A percentile compares a stretch with the other conserved stretches of the same genome.
phyloP scores from a whole-genome alignment of 2,888 invertebrate genomes.

The Drosophila setosimentum region DNA sequence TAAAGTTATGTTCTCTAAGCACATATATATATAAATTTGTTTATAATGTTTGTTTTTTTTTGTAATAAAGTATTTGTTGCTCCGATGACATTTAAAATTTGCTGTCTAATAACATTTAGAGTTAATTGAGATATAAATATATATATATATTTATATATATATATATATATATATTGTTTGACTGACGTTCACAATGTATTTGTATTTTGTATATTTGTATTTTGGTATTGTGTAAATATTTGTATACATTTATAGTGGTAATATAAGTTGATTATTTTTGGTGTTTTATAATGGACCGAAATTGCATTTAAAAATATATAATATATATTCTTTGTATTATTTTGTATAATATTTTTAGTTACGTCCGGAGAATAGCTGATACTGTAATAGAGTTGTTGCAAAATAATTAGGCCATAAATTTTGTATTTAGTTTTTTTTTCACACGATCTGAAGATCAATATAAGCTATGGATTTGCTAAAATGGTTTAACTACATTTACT shows the following conservation, averaged over 20 bases:
- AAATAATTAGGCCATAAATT: conserved; percentile 79
- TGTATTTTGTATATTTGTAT: conserved; percentile 16
- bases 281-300: conserved; percentile 77
- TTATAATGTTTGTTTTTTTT: conserved; percentile 26
- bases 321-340: conserved; percentile 36
- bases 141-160: neutral
- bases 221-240: conserved; percentile 34
- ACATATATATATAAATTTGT: conserved; percentile 49
- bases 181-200: conserved; percentile 35
- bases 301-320: conserved; percentile 75
- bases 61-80: conserved; percentile 28
- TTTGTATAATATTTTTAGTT: conserved; percentile 85
- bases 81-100: conserved; percentile 52
- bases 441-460: conserved; percentile 46
- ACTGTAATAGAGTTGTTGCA: conserved; percentile 87
- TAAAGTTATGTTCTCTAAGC: conserved; percentile 6
- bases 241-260: conserved; percentile 58
- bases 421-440: conserved; percentile 37
- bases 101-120: conserved; percentile 75
- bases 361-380: conserved; percentile 89
- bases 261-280: conserved; percentile 66
- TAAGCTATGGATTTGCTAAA: conserved; percentile 43
- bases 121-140: conserved; percentile 49
- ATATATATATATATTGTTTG: neutral
- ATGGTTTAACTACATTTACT: conserved; percentile 38